Evolutionary conservation across 2,113 vertebrate genomes (phyloP), one percentile per base, ranked within the genome.

Genomic region (Patagioenas fasciata): DNA sequence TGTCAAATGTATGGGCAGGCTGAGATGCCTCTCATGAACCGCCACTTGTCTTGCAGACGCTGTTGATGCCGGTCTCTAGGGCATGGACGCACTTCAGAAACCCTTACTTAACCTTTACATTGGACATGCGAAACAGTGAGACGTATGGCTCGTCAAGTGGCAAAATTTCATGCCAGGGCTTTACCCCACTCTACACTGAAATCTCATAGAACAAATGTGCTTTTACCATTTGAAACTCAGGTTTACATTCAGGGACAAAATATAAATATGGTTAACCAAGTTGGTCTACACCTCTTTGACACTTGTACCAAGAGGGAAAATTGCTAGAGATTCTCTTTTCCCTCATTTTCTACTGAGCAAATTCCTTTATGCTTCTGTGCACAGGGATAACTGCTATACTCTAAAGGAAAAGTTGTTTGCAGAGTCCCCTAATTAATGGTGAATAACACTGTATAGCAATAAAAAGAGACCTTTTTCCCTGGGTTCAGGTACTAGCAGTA

Each of bases 401-500:
- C 31, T 11, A 48, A 56, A 54, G 44, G 57, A 89, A 66, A 80
- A 32, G 29, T 62, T 86, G 31, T 57, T 94, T 93, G 20, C 25
- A 25, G 38, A 34, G 20, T 6, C 6, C 47, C 15, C 57, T 93
- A 82, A 92, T 95, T 92, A 89, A 72, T 51, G 44, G 50, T 19
- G 6, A 82, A 61, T 82, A 57, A 40, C 38, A 42, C 38, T 40
- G 64, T 34, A 24, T 56, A 31, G 23, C 65, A 78, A 21, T 60
- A 57, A 77, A 70, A 65, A 9, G 51, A 92, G 61, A 24, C 31
- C 25, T 19, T 92, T 88, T 93, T 86, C 66, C 77, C 77, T 13
- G 53, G n/a, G 60, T 38, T 75, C 57, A 40, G 69, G 50, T 18
- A 18, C 61, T 47, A 69, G 57, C 84, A 95, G 66, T 6, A 47